phyloP scores from a whole-genome alignment of 2,797 vertebrate genomes.

The Dendrocincla fuliginosa region DNA sequence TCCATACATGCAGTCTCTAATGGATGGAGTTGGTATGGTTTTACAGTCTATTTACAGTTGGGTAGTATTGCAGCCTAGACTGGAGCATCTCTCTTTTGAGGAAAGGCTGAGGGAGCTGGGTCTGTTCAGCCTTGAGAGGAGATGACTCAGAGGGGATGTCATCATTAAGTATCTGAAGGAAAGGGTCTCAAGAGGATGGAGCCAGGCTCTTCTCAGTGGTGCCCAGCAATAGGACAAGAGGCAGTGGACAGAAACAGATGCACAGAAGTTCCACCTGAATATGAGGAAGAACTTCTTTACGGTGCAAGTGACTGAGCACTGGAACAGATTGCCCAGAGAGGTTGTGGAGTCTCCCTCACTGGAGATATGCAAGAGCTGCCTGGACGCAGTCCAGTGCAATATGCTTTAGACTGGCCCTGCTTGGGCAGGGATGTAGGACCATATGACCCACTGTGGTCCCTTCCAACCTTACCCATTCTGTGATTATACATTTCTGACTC shows the following conservation, averaged over 20 bases:
- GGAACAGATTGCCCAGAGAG: neutral
- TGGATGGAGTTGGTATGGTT: neutral
- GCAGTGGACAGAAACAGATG: neutral
- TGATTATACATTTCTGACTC: neutral
- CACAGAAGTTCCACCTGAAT: neutral
- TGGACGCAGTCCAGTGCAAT: neutral
- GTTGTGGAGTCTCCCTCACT: neutral
- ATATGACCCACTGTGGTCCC: neutral
- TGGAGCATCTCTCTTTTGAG: neutral
- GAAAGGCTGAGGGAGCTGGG: neutral
- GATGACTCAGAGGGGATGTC: neutral
- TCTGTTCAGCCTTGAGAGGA: neutral
- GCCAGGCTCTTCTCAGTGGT: neutral
- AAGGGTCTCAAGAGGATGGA: neutral
- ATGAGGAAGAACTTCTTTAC: neutral
- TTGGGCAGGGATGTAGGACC: neutral
- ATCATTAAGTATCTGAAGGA: neutral
- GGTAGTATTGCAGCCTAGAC: neutral
- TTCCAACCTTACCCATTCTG: neutral
- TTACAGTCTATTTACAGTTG: neutral
- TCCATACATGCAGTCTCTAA: accelerated
- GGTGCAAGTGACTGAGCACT: neutral
- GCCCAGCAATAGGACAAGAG: neutral
- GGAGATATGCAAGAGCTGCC: neutral
- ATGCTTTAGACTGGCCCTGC: neutral